Evolutionary conservation across 2,888 invertebrate genomes (phyloP).

Genomic region (Drepanosiphum platanoidis): DNA sequence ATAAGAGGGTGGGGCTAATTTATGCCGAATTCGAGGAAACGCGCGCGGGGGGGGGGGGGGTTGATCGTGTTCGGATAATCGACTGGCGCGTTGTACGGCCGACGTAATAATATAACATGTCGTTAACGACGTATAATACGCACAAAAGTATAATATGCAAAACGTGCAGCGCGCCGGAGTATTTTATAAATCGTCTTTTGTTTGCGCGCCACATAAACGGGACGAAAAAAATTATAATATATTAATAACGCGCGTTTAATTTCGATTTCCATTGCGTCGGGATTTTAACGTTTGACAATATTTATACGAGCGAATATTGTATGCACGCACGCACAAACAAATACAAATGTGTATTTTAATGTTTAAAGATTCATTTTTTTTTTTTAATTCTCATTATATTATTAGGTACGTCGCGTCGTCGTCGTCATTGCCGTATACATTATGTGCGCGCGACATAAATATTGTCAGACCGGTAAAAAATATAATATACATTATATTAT

Average conservation of each 20-base stretch:
- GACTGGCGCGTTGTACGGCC: neutral
- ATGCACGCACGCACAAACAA: neutral
- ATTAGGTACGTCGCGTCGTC: too few species aligned
- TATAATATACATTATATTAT: too few species aligned
- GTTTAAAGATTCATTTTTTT: neutral
- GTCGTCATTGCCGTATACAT: too few species aligned
- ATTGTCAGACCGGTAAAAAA: neutral
- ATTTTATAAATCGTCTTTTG: neutral
- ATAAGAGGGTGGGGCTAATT: neutral
- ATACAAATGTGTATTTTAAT: too few species aligned
- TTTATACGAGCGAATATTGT: neutral
- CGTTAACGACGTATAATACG: neutral
- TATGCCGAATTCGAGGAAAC: constrained; percentile 6
- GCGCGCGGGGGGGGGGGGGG: too few species aligned
- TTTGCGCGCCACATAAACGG: too few species aligned
- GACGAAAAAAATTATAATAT: neutral
- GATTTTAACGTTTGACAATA: neutral
- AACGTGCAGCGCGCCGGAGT: neutral
- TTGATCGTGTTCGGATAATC: constrained; percentile 23
- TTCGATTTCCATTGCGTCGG: neutral
- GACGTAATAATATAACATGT: neutral
- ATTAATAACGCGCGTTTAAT: neutral
- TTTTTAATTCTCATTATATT: neutral
- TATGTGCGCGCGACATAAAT: neutral
- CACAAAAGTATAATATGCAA: neutral